Evolutionary conservation across 1,140 invertebrate genomes (phyloP).

Genomic region (Drosophila biarmipes): DNA sequence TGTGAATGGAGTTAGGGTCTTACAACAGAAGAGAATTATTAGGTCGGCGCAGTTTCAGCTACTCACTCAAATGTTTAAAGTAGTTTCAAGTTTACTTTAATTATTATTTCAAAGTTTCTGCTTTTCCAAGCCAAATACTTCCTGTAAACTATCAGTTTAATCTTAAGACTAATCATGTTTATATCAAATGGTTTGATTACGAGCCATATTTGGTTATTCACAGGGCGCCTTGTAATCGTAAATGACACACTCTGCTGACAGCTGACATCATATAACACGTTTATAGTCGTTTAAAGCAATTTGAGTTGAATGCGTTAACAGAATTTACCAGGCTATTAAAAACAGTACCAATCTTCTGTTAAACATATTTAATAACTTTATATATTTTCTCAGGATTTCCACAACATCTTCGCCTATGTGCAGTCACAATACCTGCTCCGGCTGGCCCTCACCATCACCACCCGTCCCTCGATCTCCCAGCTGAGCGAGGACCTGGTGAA

Average conservation of each 20-base stretch:
- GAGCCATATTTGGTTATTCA: background rate
- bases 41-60: background rate
- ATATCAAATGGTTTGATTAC: no score
- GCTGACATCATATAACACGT: background rate
- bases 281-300: background rate
- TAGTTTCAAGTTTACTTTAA: no score
- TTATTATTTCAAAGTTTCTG: no score
- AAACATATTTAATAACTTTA: background rate
- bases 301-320: background rate
- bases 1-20: background rate
- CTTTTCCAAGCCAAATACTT: no score
- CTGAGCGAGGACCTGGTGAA: conserved; percentile 69
- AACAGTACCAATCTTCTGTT: background rate
- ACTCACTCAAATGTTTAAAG: no score
- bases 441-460: conserved; percentile 74
- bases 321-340: no score
- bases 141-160: no score
- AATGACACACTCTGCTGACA: conserved; percentile 1
- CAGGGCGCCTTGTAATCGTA: background rate
- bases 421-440: conserved; percentile 82
- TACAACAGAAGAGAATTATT: background rate
- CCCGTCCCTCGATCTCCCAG: conserved; percentile 71
- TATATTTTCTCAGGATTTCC: conserved; percentile 67
- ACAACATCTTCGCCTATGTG: conserved; percentile 83
- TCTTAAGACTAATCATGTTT: no score